Evolutionary conservation across 2,888 invertebrate genomes (phyloP), one percentile per base, ranked within the genome.

Genomic region (Aproaerema taeniolella): DNA sequence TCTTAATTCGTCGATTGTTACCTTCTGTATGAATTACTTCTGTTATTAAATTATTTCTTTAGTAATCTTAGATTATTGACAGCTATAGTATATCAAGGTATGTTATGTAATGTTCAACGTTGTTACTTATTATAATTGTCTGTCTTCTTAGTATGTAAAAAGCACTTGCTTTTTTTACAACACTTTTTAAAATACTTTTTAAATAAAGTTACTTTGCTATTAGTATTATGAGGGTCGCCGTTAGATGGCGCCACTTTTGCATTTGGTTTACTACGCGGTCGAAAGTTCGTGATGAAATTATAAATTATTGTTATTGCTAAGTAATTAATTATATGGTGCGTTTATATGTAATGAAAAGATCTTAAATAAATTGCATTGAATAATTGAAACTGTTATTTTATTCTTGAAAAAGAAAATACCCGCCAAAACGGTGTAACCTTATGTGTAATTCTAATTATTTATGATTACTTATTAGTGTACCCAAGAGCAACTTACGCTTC

Each of bases 251-350:
- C 45, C 36, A 47, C 46, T 42, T 45, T 9, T 53, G 47, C 52
- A 43, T 39, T 59, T 51, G 50, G 43, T 52, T 54, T 52, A 55
- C 49, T 16, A 28, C 9, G 14, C 16, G 36, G 36, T 43, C 55
- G 45, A 41, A 47, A 55, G 60, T 54, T 63, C 61, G 39, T 55
- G 56, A 55, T 52, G 50, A 63, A 68, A 64, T 52, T 45, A 40
- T 43, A 59, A 20, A 61, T 70, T 62, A 68, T 70, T 67, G 71
- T 77, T 79, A 79, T n/a, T 69, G 82, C 79, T 82, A 83, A 80
- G 70, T 82, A n/a, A n/a, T n/a, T n/a, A n/a, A n/a, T n/a, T n/a
- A 76, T 76, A 78, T 80, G 83, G 82, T 81, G 83, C 83, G 81
- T 82, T 83, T 82, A 74, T 81, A 81, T 79, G 76, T 80, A 77